These are phyloP conservation scores for Agrilus mali DNA, from an alignment of 2,888 invertebrate species.

Conservation along the genomic window DNA sequence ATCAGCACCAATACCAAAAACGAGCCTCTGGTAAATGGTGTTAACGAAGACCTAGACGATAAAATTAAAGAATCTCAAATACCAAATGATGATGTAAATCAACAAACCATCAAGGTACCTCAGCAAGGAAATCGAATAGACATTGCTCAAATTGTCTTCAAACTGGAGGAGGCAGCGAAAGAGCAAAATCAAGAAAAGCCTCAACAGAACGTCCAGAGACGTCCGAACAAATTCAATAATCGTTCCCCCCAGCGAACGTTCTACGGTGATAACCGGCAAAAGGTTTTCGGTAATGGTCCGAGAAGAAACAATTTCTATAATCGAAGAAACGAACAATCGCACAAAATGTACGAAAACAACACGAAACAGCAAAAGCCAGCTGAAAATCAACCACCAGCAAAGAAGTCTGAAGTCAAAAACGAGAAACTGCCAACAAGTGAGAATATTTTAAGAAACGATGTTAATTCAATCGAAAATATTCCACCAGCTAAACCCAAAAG, in stretches of 20 bases:
- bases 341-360: too few species aligned
- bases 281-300: too few species aligned
- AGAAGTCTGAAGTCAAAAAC: too few species aligned
- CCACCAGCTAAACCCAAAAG: too few species aligned
- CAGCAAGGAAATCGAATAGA: constrained; percentile 22
- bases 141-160: constrained; percentile 31
- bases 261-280: background rate
- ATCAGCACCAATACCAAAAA: background rate
- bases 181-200: constrained; percentile 16
- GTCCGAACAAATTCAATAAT: constrained; percentile 6
- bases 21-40: background rate
- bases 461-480: too few species aligned
- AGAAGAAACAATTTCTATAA: too few species aligned
- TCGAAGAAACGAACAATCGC: too few species aligned
- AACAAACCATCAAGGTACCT: constrained; percentile 3
- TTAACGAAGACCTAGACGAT: background rate
- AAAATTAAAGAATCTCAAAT: background rate
- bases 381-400: too few species aligned
- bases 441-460: background rate
- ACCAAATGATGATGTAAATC: constrained; percentile 10
- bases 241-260: constrained; percentile 1
- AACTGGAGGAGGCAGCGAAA: constrained; percentile 31
- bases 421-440: background rate
- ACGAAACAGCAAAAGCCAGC: too few species aligned
- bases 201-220: constrained; percentile 11